Base-by-base conservation (phyloP, 2,888 invertebrate species). In the Andrena bucephala region DNA sequence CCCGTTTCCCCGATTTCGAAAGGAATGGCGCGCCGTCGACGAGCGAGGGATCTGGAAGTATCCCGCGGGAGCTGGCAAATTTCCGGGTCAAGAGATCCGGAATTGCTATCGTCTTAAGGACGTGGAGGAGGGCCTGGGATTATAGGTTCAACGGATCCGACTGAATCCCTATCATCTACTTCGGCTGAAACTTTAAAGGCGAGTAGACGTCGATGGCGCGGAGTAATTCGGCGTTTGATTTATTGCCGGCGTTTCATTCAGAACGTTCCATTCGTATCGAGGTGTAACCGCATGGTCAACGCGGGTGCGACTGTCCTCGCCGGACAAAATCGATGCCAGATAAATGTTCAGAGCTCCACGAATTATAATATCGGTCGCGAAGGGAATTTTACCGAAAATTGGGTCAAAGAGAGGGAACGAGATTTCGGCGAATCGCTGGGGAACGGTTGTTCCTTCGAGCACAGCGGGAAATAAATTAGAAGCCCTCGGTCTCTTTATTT, bases 61-160 rank as follows among this genome's bases (percentile, higher is more conserved):
- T 86, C 83, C 75, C 81, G 62, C 65, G 77, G 67, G 85, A 84
- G 63, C 75, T 50, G 62, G 78, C 60, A 71, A 87, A 77, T 90
- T 89, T 90, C 90, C 90, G 82, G 89, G 86, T 89, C 90, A 90
- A 75, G 87, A 77, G 79, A 87, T 57, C 77, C 77, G 71, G 81
- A 83, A 90, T 90, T 86, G 88, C 89, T 90, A 89, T 86, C 89
- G 87, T 85, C 86, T 89, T 89, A 88, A 81, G 85, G 85, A 81
- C 85, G 79, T 42, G 42, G 87, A 74, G 69, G 85, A 81, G 78
- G 78, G 73, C 80, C 62, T n/a, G 69, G 87, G 87, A 87, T 88
- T 88, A 86, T 85, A 85, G 88, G 74, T 88, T 89, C 85, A 84
- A 85, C 83, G 75, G 89, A 86, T 83, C 81, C 74, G 60, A 71